Evolutionary conservation across 2,888 invertebrate genomes (phyloP).

Genomic region (Heterodera filipjevi): DNA sequence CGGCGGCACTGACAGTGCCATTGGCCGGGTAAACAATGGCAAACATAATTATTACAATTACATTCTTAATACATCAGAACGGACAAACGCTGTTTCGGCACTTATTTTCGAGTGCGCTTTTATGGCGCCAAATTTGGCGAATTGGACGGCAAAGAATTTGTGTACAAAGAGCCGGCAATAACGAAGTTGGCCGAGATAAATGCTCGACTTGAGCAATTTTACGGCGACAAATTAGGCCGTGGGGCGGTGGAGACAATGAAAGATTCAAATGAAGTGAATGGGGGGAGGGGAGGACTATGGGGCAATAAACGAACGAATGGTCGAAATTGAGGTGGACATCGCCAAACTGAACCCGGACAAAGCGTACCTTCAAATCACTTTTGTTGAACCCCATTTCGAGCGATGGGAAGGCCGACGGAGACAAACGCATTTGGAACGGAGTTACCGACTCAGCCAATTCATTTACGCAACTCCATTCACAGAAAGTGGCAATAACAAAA

Average conservation of each 20-base stretch:
- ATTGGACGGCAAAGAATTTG: constrained; percentile 87
- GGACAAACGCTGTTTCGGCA: constrained; percentile 84
- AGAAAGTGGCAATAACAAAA: not conserved
- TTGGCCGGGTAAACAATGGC: constrained; percentile 71
- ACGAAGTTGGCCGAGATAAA: constrained; percentile 97
- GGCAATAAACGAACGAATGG: too few relatives aligned
- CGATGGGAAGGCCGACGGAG: constrained; percentile 84
- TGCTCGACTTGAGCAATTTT: constrained; percentile 75
- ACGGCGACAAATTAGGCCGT: constrained; percentile 79
- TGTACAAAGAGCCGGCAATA: constrained; percentile 86
- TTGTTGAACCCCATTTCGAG: constrained; percentile 97
- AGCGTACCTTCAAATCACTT: constrained; percentile 82
- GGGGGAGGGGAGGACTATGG: not conserved
- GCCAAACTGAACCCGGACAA: constrained; percentile 73
- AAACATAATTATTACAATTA: not conserved
- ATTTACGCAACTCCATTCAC: constrained; percentile 97
- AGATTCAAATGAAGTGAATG: constrained; percentile 84
- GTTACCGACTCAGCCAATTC: constrained; percentile 94
- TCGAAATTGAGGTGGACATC: constrained; percentile 31
- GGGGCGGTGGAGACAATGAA: constrained; percentile 86
- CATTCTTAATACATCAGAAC: constrained; percentile 34
- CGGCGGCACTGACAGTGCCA: constrained; percentile 72
- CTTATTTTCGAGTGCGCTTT: constrained; percentile 96
- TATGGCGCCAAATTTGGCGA: constrained; percentile 93
- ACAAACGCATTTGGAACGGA: constrained; percentile 85